Evolutionary conservation across 2,888 invertebrate species (phyloP).

Genomic region (Morinoia aosen): DNA sequence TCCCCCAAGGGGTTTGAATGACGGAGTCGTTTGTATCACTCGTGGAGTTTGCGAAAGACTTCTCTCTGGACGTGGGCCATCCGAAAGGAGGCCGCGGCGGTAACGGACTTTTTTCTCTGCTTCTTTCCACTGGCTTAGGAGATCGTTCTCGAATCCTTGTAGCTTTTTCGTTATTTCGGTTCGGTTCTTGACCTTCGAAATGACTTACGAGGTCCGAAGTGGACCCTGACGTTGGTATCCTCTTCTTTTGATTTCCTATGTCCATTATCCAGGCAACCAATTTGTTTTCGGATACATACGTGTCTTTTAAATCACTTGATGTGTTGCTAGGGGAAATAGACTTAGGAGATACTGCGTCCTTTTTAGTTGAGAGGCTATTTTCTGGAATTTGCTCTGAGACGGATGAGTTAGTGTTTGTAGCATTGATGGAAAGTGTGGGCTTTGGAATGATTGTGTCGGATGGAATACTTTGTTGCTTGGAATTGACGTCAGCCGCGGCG

Average conservation of each 20-base stretch:
- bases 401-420: neutral
- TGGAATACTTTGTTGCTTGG: slow-evolving; percentile 26
- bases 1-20: slow-evolving; percentile 66
- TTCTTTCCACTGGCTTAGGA: slow-evolving; percentile 5
- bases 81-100: slow-evolving; percentile 54
- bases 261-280: slow-evolving; percentile 65
- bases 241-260: slow-evolving; percentile 56
- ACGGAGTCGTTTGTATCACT: slow-evolving; percentile 53
- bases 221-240: neutral
- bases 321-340: neutral
- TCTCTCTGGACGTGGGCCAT: neutral
- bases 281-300: slow-evolving; percentile 60
- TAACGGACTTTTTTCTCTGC: neutral
- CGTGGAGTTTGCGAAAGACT: slow-evolving; percentile 37
- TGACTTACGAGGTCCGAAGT: slow-evolving; percentile 60
- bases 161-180: slow-evolving; percentile 13
- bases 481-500: neutral
- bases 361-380: neutral
- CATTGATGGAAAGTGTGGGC: neutral
- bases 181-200: slow-evolving; percentile 55
- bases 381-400: neutral
- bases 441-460: slow-evolving; percentile 39
- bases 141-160: neutral
- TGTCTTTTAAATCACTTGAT: slow-evolving; percentile 18
- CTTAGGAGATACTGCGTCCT: neutral